Percentiles rank a stretch among this genome's conserved stretches.
Evolutionary conservation across 1,140 invertebrate genomes (phyloP).

Genomic region (Bombus affinis): DNA sequence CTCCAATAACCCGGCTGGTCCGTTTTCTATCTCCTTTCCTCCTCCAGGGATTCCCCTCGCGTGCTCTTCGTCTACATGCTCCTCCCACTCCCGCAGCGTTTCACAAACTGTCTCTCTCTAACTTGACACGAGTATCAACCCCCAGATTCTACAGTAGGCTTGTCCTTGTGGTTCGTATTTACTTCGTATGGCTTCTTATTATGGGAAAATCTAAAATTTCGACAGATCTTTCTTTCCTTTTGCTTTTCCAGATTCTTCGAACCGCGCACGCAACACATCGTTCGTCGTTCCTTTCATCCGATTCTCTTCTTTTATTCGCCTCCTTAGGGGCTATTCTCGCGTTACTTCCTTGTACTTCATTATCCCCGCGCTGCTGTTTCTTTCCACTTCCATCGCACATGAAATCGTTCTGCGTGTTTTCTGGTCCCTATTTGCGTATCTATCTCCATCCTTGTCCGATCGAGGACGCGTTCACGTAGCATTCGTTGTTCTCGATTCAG

Average conservation of each 20-base stretch:
- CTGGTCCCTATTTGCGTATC: neutral
- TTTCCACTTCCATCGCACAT: neutral
- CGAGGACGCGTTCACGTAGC: neutral
- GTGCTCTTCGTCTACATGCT: neutral
- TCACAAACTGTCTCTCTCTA: conserved; percentile 5
- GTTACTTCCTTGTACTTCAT: neutral
- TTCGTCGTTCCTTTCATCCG: neutral
- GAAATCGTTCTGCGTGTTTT: neutral
- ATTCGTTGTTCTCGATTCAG: neutral
- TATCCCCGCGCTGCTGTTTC: neutral
- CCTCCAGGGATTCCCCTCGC: neutral
- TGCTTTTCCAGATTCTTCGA: neutral
- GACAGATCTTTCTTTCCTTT: too few relatives aligned
- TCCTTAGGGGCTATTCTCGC: neutral
- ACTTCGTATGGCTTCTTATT: neutral
- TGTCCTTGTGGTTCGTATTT: conserved; percentile 11
- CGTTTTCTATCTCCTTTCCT: conserved; percentile 21
- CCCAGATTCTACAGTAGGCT: conserved; percentile 23
- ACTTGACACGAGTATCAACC: conserved; percentile 28
- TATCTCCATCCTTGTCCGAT: neutral
- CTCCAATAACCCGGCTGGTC: conserved; percentile 36
- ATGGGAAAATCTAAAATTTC: neutral
- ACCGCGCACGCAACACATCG: neutral
- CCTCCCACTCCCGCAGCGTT: conserved; percentile 23
- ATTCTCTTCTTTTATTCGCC: neutral